Evolutionary conservation across 2,113 vertebrate genomes (phyloP).

Genomic region (Siniperca chuatsi): DNA sequence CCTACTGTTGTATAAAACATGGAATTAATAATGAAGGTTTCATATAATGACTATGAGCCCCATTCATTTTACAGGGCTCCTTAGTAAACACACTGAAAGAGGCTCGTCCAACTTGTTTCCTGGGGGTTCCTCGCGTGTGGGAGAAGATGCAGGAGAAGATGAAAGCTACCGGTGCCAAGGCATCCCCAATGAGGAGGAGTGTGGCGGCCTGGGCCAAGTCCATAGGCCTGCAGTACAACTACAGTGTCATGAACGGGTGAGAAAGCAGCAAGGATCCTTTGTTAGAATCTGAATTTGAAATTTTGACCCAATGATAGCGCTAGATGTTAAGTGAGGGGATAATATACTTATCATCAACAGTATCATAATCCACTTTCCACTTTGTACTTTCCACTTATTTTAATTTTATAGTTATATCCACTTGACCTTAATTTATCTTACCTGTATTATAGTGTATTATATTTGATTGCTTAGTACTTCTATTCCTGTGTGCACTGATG

Average conservation of each 20-base stretch:
- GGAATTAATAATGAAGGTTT: not conserved
- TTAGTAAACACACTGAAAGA: constrained; percentile 78
- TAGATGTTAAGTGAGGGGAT: too few species aligned
- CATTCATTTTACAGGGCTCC: constrained; percentile 74
- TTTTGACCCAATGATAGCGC: too few species aligned
- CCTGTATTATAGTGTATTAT: too few species aligned
- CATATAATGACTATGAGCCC: not conserved
- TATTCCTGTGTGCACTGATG: too few species aligned
- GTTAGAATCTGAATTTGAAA: too few species aligned
- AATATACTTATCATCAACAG: too few species aligned
- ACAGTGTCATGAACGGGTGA: constrained; percentile 84
- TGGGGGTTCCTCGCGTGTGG: constrained; percentile 86
- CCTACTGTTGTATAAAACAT: not conserved
- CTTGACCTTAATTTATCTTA: too few species aligned
- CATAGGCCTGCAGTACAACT: constrained; percentile 82
- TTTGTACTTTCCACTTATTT: too few species aligned
- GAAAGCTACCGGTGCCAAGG: constrained; percentile 71
- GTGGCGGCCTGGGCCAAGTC: constrained; percentile 82
- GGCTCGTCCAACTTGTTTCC: constrained; percentile 75
- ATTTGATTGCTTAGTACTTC: too few species aligned
- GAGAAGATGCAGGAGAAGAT: constrained; percentile 88
- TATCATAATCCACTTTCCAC: too few species aligned
- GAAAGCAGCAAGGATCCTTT: constrained; percentile 32
- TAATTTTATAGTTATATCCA: too few species aligned
- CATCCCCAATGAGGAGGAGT: constrained; percentile 71